These are phyloP conservation scores for Orussus abietinus DNA, from an alignment of 1,140 invertebrate genomes.

Conservation along the genomic window DNA sequence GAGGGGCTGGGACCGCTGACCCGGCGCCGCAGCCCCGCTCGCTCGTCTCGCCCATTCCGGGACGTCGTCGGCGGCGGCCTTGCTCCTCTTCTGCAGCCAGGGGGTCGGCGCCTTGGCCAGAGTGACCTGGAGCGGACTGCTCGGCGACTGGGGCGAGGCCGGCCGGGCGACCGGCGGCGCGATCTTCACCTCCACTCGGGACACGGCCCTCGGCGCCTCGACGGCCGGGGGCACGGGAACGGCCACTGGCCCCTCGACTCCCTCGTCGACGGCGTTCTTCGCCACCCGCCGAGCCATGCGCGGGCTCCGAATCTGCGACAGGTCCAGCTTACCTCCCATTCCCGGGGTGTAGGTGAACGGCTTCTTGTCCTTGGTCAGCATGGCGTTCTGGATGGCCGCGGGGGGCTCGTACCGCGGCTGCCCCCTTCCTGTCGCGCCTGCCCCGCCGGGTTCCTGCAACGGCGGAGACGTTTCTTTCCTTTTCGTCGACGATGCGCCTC, in stretches of 20 bases:
- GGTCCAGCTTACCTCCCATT: slow-evolving; percentile 71
- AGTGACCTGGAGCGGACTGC: slow-evolving; percentile 45
- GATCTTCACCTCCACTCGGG: slow-evolving; percentile 35
- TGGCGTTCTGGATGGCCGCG: slow-evolving; percentile 84
- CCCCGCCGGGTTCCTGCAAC: slow-evolving; percentile 7
- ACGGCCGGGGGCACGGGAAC: slow-evolving; percentile 64
- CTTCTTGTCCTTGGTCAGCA: slow-evolving; percentile 94
- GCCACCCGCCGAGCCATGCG: slow-evolving; percentile 79
- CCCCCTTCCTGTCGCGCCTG: slow-evolving; percentile 20
- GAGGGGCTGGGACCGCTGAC: too few species aligned
- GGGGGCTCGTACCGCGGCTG: slow-evolving; percentile 64
- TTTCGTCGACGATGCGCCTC: slow-evolving; percentile 15
- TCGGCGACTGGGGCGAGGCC: slow-evolving; percentile 46
- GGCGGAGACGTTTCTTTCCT: slow-evolving; percentile 1
- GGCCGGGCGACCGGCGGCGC: slow-evolving; percentile 18
- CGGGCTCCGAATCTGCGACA: slow-evolving; percentile 85
- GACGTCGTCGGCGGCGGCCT: slow-evolving; percentile 44
- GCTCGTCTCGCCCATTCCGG: slow-evolving; percentile 51
- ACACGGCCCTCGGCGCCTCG: slow-evolving; percentile 22
- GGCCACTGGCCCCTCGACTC: slow-evolving; percentile 56
- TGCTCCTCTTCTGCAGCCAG: slow-evolving; percentile 56
- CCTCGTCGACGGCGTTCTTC: slow-evolving; percentile 63
- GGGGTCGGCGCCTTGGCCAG: slow-evolving; percentile 58
- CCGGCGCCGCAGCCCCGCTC: too few species aligned
- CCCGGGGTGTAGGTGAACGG: slow-evolving; percentile 93